Percentiles rank a stretch among this genome's conserved stretches.
phyloP scores from a whole-genome alignment of 2,113 vertebrate species.

The Addax nasomaculatus region DNA sequence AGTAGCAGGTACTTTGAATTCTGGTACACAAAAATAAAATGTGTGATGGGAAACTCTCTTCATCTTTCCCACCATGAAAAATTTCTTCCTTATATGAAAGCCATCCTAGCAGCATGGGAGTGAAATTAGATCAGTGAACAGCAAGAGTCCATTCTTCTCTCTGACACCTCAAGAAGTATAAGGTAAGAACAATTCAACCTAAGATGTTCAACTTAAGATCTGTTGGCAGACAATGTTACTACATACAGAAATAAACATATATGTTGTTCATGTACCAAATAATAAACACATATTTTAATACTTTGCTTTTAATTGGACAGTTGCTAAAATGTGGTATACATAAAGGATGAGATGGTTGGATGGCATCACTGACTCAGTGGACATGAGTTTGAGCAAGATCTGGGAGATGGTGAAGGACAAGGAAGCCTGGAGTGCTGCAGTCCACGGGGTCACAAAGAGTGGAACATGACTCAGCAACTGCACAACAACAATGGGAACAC shows the following conservation, averaged over 20 bases:
- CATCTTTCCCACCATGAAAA: not conserved
- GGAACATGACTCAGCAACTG: not conserved
- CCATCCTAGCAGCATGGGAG: not conserved
- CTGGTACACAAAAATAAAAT: not conserved
- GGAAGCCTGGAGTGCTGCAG: not conserved
- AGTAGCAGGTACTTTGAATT: not conserved
- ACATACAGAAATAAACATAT: not conserved
- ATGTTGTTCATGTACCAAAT: not conserved
- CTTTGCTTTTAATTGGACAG: not conserved
- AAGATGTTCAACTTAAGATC: not conserved
- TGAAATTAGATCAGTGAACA: not conserved
- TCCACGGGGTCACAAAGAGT: not conserved
- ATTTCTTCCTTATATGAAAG: not conserved
- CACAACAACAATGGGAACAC: not conserved
- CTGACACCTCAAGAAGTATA: not conserved
- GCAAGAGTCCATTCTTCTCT: not conserved
- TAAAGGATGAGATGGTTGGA: not conserved
- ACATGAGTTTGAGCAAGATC: not conserved
- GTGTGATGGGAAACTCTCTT: not conserved
- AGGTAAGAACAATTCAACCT: not conserved
- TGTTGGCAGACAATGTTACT: not conserved
- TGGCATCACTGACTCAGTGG: not conserved
- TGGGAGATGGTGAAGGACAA: not conserved
- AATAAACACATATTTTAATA: not conserved
- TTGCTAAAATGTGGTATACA: not conserved